phyloP scores from a whole-genome alignment of 2,113 vertebrate species.

The Campylorhamphus procurvoides region DNA sequence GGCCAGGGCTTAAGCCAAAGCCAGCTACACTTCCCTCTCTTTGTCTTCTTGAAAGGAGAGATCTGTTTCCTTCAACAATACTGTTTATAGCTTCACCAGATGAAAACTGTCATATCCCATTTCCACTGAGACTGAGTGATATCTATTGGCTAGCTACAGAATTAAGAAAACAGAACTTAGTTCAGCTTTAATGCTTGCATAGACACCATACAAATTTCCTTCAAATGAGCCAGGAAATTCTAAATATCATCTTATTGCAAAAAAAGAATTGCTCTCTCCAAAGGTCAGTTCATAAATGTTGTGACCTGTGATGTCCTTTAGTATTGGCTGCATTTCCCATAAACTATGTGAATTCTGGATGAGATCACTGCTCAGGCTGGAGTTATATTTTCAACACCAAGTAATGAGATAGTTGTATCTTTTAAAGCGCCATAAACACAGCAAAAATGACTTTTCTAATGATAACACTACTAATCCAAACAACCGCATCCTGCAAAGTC shows the following conservation, averaged over 20 bases:
- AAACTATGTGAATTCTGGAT: conserved; percentile 3
- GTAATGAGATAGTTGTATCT: background rate
- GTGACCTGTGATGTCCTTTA: conserved; percentile 37
- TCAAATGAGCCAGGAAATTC: conserved; percentile 34
- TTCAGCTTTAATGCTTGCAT: conserved; percentile 8
- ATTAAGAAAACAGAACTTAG: conserved; percentile 22
- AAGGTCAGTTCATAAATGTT: conserved; percentile 38
- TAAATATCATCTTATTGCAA: conserved; percentile 5
- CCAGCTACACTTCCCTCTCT: background rate
- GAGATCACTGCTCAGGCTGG: background rate
- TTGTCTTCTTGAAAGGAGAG: background rate
- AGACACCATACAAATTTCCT: conserved; percentile 17
- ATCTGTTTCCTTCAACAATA: background rate
- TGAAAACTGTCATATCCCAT: conserved; percentile 20
- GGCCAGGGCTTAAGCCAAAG: background rate
- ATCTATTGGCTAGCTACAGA: background rate
- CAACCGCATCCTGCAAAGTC: background rate
- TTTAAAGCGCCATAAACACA: background rate
- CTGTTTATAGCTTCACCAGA: background rate
- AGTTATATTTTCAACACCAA: background rate
- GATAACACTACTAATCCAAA: background rate
- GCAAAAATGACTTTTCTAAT: conserved; percentile 11
- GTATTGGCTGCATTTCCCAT: conserved; percentile 1
- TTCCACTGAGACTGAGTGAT: background rate
- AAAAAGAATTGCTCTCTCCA: background rate